Evolutionary conservation across 2,113 vertebrate species (phyloP), one percentile per base, ranked within the genome.

Genomic region (Taxidea taxus): DNA sequence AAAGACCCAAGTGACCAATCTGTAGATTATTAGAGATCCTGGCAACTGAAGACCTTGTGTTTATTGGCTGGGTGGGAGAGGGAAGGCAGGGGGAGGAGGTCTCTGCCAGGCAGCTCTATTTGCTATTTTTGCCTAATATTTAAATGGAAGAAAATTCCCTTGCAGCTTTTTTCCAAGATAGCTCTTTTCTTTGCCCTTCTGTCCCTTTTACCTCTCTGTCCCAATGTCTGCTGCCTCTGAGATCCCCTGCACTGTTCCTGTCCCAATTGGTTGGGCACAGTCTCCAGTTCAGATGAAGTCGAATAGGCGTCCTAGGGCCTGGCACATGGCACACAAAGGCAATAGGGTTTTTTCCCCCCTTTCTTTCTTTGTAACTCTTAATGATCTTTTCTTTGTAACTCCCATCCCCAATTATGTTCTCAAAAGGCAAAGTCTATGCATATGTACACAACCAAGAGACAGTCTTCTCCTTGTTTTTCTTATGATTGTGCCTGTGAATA

Each of bases 391-490:
- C 91, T 97, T 94, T 95, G 72, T 86, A 91, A 93, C n/a, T 83
- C 85, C n/a, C 88, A 91, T 96, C 89, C 83, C 80, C 97, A 97
- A 95, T 97, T 97, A 96, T 68, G 31, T 93, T 95, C 92, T 97
- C 85, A 94, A 97, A 97, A 96, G 92, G 85, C 85, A 91, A 95
- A 96, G 74, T 74, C 78, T 92, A 85, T 91, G 88, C 94, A 80
- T 92, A 88, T 91, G 93, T 91, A 94, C 94, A 97, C 93, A 95
- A 93, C 91, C 3, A 7, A 74, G 72, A 91, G 86, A 93, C 58
- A n/a, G 34, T 89, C 96, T 94, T 96, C 96, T 96, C 74, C 94
- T 96, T 97, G 72, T 96, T 95, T 97, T 94, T 94, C 94, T 91
- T 91, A 87, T 11, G 54, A 95, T 70, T 96, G 85, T 78, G 92